These are phyloP conservation scores for Columba janthina DNA, from an alignment of 2,113 vertebrate genomes.

Conservation along the genomic window DNA sequence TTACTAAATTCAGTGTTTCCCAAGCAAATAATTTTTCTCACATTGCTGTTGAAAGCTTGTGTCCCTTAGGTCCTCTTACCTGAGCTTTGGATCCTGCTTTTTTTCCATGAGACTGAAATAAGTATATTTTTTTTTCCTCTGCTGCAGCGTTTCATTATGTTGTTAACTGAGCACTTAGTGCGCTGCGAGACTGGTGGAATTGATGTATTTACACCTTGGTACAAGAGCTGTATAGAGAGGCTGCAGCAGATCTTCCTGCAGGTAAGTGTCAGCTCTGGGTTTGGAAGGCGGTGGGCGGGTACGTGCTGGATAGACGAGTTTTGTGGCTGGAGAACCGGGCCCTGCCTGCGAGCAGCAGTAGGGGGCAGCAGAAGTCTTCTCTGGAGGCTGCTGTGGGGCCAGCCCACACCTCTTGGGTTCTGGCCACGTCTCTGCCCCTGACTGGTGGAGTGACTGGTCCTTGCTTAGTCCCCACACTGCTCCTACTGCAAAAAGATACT, in stretches of 20 bases:
- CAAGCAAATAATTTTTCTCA: neutral
- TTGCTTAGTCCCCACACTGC: neutral
- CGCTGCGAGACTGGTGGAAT: constrained; percentile 92
- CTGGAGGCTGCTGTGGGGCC: neutral
- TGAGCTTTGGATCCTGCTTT: neutral
- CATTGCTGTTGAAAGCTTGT: neutral
- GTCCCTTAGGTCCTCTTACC: neutral
- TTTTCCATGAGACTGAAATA: neutral
- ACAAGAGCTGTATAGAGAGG: constrained; percentile 94
- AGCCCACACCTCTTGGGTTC: rapidly evolving
- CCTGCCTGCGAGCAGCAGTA: neutral
- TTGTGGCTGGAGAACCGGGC: neutral
- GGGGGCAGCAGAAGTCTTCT: constrained; percentile 7
- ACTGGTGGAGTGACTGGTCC: neutral
- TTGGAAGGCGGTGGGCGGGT: neutral
- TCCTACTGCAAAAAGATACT: neutral
- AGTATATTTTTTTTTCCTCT: neutral
- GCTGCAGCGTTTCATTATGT: constrained; percentile 96
- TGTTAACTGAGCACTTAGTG: constrained; percentile 95
- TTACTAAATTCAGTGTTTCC: neutral
- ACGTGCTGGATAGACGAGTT: rapidly evolving
- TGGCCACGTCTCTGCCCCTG: neutral
- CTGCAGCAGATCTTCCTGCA: constrained; percentile 96
- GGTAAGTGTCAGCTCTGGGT: constrained; percentile 59
- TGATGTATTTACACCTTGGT: constrained; percentile 94